These are phyloP conservation scores for Silurus aristotelis DNA, from an alignment of 2,797 vertebrate genomes.

Conservation along the genomic window DNA sequence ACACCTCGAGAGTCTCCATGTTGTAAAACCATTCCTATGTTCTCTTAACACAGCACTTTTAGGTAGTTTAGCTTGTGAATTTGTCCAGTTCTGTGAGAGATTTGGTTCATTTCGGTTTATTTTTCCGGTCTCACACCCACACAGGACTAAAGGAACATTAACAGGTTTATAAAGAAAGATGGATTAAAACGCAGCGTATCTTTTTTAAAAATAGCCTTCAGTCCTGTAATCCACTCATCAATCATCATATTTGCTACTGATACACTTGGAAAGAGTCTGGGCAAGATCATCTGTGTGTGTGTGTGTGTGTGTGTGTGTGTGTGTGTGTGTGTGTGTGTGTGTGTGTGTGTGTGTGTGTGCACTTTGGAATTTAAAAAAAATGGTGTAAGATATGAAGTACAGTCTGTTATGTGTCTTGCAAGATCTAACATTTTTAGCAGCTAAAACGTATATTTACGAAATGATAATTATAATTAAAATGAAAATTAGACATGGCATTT, in stretches of 20 bases:
- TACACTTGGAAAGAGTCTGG: constrained; percentile 4
- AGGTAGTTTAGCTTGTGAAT: neutral
- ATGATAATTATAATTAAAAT: neutral
- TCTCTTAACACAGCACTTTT: neutral
- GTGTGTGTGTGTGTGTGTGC: neutral
- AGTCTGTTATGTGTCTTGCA: neutral
- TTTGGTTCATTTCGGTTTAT: neutral
- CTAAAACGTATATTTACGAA: neutral
- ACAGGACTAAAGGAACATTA: constrained; percentile 49
- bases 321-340: neutral
- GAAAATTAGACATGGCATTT: neutral
- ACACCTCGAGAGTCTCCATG: neutral
- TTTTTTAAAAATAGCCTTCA: constrained; percentile 30
- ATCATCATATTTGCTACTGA: constrained; percentile 21
- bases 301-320: neutral
- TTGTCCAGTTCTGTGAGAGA: neutral
- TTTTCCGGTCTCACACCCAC: neutral
- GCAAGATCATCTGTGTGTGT: neutral
- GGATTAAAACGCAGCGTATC: constrained; percentile 53
- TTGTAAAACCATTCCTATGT: neutral
- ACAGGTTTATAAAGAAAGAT: constrained; percentile 57
- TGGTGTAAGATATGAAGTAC: neutral
- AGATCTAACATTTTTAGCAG: neutral
- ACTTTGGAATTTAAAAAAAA: neutral
- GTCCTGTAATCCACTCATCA: constrained; percentile 10